Base-by-base conservation (phyloP, 2,113 vertebrate species). In the Megaceryle torquata region DNA sequence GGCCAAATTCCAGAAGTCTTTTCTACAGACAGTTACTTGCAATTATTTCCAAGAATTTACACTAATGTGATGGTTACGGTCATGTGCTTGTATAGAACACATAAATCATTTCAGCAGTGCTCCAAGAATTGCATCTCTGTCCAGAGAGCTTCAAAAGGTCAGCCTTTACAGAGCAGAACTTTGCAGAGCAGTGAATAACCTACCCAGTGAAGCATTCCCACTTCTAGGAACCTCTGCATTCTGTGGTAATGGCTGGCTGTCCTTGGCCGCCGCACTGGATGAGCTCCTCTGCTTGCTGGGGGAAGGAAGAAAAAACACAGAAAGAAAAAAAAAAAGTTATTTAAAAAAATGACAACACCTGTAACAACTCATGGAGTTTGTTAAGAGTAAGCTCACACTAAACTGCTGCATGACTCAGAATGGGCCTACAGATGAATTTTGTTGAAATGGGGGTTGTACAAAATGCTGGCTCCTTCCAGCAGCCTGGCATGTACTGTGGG, bases 151-250 rank as follows among this genome's bases (percentile, higher is more conserved):
- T 88, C 75, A 48, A 86, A 93, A 86, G 71, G n/a, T 59, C 71
- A 90, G 64, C 41, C 44, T 94, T 88, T 89, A 65, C 94, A 92
- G 82, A 96, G 53, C 57, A 95, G 41, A 82, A 74, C 61, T 88
- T 72, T 79, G 24, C 64, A 67, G 22, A 87, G 28, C 56, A 57
- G 88, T 7, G 19, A 95, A 79, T 53, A 93, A 89, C 97, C 67
- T 97, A 98, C 98, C 97, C 39, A 48, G 82, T n/a, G 95, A 95
- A 86, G 89, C 3, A 0, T 92, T 97, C 44, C 86, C 96, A 79
- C 86, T 89, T 80, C 82, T 84, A 75, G 95, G 94, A 96, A 57
- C 90, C 86, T 95, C 65, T 46, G 95, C 54, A 25, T 89, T 97
- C 95, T 60, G 35, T 28, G 74, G 82, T 90, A 96, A 96, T 86